Percentiles rank a stretch among this genome's conserved stretches.
These are phyloP conservation scores for Echinops telfairi DNA, from an alignment of 2,113 vertebrate species.

Conservation along the genomic window DNA sequence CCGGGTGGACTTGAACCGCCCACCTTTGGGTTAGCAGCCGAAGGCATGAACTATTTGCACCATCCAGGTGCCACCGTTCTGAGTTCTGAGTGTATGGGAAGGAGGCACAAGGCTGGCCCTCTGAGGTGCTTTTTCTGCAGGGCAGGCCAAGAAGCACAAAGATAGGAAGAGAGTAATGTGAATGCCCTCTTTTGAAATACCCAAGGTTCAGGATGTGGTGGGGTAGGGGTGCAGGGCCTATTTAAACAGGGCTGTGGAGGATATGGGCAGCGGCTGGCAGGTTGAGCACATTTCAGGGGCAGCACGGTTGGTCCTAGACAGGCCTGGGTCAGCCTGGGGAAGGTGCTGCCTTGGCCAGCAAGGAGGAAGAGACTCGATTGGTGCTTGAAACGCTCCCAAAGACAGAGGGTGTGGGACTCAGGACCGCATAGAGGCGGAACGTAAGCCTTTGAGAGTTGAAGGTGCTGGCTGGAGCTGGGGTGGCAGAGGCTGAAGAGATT, in stretches of 20 bases:
- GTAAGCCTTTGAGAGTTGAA: neutral
- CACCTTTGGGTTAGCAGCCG: neutral
- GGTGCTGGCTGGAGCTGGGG: neutral
- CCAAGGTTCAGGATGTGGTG: neutral
- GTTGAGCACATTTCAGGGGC: neutral
- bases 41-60: neutral
- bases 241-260: neutral
- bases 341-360: neutral
- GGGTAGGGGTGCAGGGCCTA: neutral
- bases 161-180: neutral
- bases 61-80: neutral
- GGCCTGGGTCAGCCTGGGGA: neutral
- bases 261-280: neutral
- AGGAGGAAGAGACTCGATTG: neutral
- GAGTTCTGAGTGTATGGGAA: neutral
- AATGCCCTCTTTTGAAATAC: neutral
- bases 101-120: neutral
- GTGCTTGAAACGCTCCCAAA: neutral
- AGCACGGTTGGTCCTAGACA: neutral
- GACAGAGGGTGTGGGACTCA: neutral
- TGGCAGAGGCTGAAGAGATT: neutral
- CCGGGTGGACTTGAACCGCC: neutral
- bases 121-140: neutral
- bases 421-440: neutral
- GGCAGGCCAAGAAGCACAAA: neutral